Percentiles rank a stretch among this genome's conserved stretches.
phyloP scores from a whole-genome alignment of 2,888 invertebrate genomes.

The Dynastes maya region DNA sequence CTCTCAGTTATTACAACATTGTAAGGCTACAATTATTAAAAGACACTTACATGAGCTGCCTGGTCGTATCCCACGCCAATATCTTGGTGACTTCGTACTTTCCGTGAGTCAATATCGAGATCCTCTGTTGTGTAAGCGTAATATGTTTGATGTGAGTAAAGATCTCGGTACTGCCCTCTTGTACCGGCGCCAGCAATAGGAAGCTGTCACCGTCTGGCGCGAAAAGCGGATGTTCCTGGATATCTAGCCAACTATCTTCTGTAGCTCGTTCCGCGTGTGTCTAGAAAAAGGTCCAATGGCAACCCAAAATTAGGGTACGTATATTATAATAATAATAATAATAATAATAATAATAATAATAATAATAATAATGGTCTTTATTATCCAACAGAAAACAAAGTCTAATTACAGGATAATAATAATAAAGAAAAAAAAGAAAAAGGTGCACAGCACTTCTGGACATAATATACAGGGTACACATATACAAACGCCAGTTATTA shows the following conservation, averaged over 20 bases:
- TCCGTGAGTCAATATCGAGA: conserved; percentile 89
- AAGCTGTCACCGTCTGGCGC: conserved; percentile 89
- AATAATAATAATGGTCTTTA: too few relatives aligned
- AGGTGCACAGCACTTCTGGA: too few relatives aligned
- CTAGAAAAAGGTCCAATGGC: conserved; percentile 65
- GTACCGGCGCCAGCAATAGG: conserved; percentile 85
- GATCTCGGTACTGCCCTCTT: conserved; percentile 87
- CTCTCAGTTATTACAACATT: too few relatives aligned
- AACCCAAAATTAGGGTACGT: neutral
- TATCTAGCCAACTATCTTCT: conserved; percentile 89
- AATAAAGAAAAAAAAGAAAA: too few relatives aligned
- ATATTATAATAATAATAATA: too few relatives aligned
- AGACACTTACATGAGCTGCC: conserved; percentile 81
- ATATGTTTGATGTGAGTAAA: conserved; percentile 93
- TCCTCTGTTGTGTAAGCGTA: conserved; percentile 85
- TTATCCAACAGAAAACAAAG: too few relatives aligned
- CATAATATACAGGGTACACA: too few relatives aligned
- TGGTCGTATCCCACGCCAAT: conserved; percentile 87
- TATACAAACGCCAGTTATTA: too few relatives aligned
- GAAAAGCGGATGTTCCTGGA: conserved; percentile 88
- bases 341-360: too few relatives aligned
- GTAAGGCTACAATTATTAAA: too few relatives aligned
- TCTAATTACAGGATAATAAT: too few relatives aligned
- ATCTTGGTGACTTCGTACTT: conserved; percentile 88
- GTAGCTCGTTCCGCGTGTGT: conserved; percentile 88